Conservation (phyloP, 2,888 invertebrate species). For the Phytoseiulus persimilis region DNA sequence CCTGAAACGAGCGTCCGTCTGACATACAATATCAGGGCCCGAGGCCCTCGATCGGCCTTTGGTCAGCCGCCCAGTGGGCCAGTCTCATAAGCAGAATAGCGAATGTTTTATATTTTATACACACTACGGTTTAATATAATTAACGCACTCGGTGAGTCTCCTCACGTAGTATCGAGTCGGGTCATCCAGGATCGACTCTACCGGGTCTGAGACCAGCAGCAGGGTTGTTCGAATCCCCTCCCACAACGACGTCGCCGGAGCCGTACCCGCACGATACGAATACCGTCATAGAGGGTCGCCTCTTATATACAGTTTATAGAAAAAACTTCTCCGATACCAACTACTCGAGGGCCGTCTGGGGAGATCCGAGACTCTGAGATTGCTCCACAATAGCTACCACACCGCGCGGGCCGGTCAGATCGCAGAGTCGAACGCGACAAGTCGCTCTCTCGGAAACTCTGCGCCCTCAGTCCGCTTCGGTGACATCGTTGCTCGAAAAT, state of each 20-base stretch:
- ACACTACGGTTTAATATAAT: slow-evolving; percentile 28
- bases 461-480: not conserved
- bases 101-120: not conserved
- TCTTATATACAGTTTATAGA: not conserved
- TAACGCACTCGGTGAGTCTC: slow-evolving; percentile 31
- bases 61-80: not conserved
- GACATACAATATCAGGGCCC: not conserved
- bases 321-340: not conserved
- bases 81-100: not conserved
- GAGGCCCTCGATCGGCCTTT: not conserved
- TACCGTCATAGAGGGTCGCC: not conserved
- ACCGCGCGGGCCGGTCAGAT: too few species aligned
- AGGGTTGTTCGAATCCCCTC: not conserved
- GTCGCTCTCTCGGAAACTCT: not conserved
- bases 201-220: not conserved
- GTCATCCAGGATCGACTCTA: not conserved
- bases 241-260: not conserved
- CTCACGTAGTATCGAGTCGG: slow-evolving; percentile 24
- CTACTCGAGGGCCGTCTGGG: too few species aligned
- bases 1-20: not conserved
- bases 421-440: too few species aligned
- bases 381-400: too few species aligned
- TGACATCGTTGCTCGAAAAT: not conserved
- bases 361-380: too few species aligned
- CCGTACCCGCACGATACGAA: not conserved